Base-by-base conservation (phyloP, 1,140 invertebrate genomes). In the Caenorhabditis elegans region DNA sequence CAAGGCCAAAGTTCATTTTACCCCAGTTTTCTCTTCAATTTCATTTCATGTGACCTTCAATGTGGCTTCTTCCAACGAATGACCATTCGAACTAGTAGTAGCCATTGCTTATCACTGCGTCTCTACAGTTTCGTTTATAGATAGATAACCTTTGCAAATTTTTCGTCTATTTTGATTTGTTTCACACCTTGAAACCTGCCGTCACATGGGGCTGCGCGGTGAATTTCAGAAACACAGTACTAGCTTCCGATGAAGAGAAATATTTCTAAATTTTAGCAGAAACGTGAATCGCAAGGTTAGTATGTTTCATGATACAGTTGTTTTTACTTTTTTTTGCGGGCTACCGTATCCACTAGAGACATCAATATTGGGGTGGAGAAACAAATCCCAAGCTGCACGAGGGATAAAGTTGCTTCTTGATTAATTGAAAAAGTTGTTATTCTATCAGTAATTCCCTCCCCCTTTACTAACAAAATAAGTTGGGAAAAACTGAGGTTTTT, bases 181-280 rank as follows among this genome's bases (percentile, higher is more conserved):
- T 70, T 70, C 60, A 70, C 60, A 70, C 60, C 60, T 70, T 70
- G 60, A 70, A 70, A 70, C 60, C 60, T 70, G 60, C 60, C 22
- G 60, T 70, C 60, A 70, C 60, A 70, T 70, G 60, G n/a, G 19
- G n/a, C 39, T 5, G 13, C 60, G 60, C 60, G 34, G 5, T 19
- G 60, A 70, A 70, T 70, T 70, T 70, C 60, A 70, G 60, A 70
- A 13, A 11, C 39, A 43, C 39, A 8, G n/a, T n/a, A n/a, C n/a
- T n/a, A n/a, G n/a, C n/a, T n/a, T n/a, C n/a, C n/a, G n/a, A n/a
- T n/a, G n/a, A n/a, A n/a, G n/a, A n/a, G n/a, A n/a, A n/a, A n/a
- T n/a, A n/a, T n/a, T n/a, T n/a, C n/a, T n/a, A n/a, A n/a, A n/a
- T n/a, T n/a, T n/a, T n/a, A n/a, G n/a, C n/a, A n/a, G n/a, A n/a